Evolutionary conservation across 2,113 vertebrate genomes (phyloP).

Genomic region (Jaculus jaculus): DNA sequence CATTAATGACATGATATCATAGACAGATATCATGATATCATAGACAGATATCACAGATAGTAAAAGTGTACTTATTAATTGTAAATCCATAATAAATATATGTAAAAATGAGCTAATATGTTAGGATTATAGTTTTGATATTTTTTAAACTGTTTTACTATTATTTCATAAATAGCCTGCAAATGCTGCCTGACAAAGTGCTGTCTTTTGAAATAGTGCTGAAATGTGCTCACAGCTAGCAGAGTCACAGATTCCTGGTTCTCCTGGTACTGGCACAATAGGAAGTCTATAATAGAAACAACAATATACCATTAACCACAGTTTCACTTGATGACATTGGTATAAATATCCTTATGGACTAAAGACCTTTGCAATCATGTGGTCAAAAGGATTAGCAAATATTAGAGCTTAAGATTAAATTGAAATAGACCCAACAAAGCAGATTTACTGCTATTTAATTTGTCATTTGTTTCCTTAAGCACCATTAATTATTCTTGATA

Average conservation of each 20-base stretch:
- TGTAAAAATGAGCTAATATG: constrained; percentile 21
- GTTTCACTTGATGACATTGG: constrained; percentile 66
- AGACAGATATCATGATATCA: no score
- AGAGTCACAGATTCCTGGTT: constrained; percentile 79
- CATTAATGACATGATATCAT: not conserved
- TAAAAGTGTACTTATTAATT: not conserved
- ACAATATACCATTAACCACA: constrained; percentile 78
- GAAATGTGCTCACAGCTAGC: constrained; percentile 70
- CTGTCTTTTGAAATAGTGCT: constrained; percentile 72
- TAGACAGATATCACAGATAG: no score
- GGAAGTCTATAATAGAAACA: constrained; percentile 78
- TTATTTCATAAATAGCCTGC: constrained; percentile 70
- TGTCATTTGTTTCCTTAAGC: constrained; percentile 51
- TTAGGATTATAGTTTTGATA: constrained; percentile 31
- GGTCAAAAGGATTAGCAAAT: constrained; percentile 73
- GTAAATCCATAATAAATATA: not conserved
- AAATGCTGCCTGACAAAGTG: constrained; percentile 67
- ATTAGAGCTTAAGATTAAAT: constrained; percentile 73
- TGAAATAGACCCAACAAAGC: constrained; percentile 61
- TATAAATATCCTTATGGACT: constrained; percentile 81
- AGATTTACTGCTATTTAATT: constrained; percentile 32
- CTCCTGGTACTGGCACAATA: constrained; percentile 63
- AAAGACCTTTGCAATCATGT: constrained; percentile 73
- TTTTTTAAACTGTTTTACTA: constrained; percentile 57
- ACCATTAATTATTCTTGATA: not conserved